phyloP scores from a whole-genome alignment of 2,888 invertebrate genomes.

The Lypha dubia region DNA sequence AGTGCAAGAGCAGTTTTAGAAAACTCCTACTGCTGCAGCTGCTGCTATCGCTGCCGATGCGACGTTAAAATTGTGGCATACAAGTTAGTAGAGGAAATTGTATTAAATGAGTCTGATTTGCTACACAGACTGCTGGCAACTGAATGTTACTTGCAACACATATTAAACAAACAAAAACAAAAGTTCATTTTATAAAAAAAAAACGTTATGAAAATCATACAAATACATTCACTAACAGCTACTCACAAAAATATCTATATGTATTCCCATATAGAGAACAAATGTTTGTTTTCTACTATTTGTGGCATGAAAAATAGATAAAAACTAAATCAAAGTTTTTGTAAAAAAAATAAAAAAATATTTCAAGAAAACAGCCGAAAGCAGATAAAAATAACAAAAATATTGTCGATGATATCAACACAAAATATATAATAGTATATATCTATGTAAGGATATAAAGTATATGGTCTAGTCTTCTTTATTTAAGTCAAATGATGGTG shows the following conservation, averaged over 20 bases:
- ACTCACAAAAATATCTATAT: too few relatives aligned
- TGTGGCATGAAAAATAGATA: constrained; percentile 9
- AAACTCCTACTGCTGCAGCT: not conserved
- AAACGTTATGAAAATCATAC: constrained; percentile 22
- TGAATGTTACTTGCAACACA: constrained; percentile 40
- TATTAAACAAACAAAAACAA: not conserved
- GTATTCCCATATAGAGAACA: not conserved
- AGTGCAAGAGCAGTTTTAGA: constrained; percentile 58
- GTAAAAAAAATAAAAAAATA: not conserved
- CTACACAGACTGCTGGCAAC: constrained; percentile 34
- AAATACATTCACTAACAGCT: not conserved
- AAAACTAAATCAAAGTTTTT: constrained; percentile 43
- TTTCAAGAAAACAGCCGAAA: constrained; percentile 15
- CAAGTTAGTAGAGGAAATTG: constrained; percentile 32
- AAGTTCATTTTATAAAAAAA: constrained; percentile 6
- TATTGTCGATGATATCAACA: too few relatives aligned
- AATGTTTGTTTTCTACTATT: constrained; percentile 48
- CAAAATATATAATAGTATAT: not conserved
- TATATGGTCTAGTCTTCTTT: constrained; percentile 52
- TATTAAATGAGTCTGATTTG: constrained; percentile 49
- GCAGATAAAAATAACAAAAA: not conserved
- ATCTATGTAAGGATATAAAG: not conserved
- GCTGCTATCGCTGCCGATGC: not conserved
- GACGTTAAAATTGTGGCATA: constrained; percentile 26
- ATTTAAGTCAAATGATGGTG: constrained; percentile 68